Conservation (phyloP, 2,113 vertebrate species). For the Platycercus adscitus region DNA sequence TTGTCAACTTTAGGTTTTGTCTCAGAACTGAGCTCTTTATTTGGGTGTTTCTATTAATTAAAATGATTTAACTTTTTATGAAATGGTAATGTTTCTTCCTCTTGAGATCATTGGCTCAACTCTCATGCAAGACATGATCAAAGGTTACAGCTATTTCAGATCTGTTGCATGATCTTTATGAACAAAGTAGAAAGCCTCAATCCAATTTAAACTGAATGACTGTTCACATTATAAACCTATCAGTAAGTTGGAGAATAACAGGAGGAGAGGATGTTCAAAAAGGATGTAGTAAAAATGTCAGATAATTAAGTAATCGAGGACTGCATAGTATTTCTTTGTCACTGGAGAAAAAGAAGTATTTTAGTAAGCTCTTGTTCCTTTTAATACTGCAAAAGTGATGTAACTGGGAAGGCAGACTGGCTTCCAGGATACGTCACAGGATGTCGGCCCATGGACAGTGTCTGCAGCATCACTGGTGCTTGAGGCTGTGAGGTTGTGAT, state of each 20-base stretch:
- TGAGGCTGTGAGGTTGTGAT: background rate
- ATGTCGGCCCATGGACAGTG: background rate
- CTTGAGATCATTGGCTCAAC: background rate
- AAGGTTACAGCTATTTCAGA: background rate
- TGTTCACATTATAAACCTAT: background rate
- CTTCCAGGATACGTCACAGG: fast-evolving
- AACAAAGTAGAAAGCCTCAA: background rate
- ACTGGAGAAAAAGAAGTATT: background rate
- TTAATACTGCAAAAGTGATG: background rate
- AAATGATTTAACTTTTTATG: background rate
- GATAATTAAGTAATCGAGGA: background rate
- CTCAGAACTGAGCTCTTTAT: background rate
- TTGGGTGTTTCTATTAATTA: background rate
- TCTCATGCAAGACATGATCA: background rate
- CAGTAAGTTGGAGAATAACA: background rate
- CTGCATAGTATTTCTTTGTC: background rate
- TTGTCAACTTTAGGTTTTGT: background rate
- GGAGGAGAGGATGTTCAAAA: background rate
- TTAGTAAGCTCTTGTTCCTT: background rate
- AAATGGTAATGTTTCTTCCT: background rate
- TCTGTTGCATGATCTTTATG: background rate
- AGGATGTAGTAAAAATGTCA: background rate
- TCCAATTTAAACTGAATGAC: background rate
- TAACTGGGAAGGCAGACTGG: background rate
- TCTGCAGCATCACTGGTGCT: background rate